A percentile compares a stretch with the other conserved stretches of the same genome.
Evolutionary conservation across 1,140 invertebrate species (phyloP).

Genomic region (Pogonomyrmex californicus): DNA sequence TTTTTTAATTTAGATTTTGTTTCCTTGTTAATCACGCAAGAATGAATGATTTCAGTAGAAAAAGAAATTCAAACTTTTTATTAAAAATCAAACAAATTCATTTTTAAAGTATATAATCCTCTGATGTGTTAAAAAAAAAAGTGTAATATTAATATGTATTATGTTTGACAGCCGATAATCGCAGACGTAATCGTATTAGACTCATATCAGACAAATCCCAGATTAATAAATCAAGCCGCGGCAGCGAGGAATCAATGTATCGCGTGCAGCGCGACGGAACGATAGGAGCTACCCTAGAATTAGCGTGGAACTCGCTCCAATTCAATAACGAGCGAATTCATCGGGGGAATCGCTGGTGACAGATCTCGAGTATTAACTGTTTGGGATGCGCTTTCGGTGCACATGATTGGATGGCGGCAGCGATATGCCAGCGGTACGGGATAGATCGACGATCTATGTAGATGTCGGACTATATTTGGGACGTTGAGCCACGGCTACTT

Average conservation of each 20-base stretch:
- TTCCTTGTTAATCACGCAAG: background rate
- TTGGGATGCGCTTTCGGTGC: background rate
- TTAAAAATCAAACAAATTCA: background rate
- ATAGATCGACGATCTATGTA: constrained; percentile 67
- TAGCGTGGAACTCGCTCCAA: constrained; percentile 30
- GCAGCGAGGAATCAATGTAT: background rate
- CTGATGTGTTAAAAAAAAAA: no score
- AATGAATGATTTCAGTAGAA: background rate
- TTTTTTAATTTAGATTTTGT: background rate
- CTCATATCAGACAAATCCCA: background rate
- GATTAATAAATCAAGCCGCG: constrained; percentile 21
- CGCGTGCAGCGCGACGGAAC: background rate
- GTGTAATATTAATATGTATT: no score
- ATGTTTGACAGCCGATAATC: no score
- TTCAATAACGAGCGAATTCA: constrained; percentile 26
- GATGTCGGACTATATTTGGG: constrained; percentile 82
- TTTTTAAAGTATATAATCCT: background rate
- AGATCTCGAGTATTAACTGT: constrained; percentile 65
- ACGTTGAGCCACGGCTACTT: constrained; percentile 80
- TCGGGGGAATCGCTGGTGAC: constrained; percentile 66
- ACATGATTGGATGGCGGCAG: background rate
- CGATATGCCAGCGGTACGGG: constrained; percentile 55
- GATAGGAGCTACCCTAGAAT: constrained; percentile 42
- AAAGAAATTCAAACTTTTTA: background rate
- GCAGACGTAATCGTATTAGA: background rate